These are phyloP conservation scores for Helostoma temminkii DNA, from an alignment of 2,797 vertebrate species.

Conservation along the genomic window DNA sequence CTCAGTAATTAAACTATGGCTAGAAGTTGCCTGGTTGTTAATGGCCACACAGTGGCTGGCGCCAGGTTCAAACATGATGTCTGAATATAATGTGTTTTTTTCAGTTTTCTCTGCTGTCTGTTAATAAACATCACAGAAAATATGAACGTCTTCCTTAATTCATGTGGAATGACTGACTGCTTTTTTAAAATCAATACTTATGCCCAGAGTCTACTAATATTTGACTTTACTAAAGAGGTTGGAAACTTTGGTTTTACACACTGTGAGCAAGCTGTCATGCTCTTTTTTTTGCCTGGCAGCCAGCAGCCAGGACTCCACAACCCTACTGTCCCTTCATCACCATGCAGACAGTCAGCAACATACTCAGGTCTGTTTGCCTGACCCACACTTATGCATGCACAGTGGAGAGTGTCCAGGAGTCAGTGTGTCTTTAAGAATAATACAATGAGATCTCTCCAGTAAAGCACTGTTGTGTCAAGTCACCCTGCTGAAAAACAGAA, in stretches of 20 bases:
- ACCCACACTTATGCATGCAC: background rate
- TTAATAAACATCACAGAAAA: too few species aligned
- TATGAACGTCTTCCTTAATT: too few species aligned
- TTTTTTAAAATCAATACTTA: too few species aligned
- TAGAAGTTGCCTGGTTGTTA: too few species aligned
- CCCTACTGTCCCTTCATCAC: background rate
- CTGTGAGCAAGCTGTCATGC: slow-evolving; percentile 11
- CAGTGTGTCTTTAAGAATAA: background rate
- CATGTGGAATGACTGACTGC: too few species aligned
- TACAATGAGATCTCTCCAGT: slow-evolving; percentile 3
- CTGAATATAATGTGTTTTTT: background rate
- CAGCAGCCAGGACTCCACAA: background rate
- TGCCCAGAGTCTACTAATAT: background rate
- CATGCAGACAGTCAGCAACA: slow-evolving; percentile 20
- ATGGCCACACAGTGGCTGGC: background rate
- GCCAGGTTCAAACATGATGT: background rate
- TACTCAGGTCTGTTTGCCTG: slow-evolving; percentile 1
- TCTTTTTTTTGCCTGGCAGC: slow-evolving; percentile 5
- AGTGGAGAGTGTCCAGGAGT: background rate
- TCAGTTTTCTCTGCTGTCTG: background rate
- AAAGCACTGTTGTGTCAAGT: slow-evolving; percentile 16
- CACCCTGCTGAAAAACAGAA: slow-evolving; percentile 23
- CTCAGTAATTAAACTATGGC: too few species aligned
- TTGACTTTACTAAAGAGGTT: background rate
- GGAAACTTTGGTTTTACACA: background rate